Conservation (phyloP, 2,888 invertebrate genomes). For the Auanema freiburgensis region DNA sequence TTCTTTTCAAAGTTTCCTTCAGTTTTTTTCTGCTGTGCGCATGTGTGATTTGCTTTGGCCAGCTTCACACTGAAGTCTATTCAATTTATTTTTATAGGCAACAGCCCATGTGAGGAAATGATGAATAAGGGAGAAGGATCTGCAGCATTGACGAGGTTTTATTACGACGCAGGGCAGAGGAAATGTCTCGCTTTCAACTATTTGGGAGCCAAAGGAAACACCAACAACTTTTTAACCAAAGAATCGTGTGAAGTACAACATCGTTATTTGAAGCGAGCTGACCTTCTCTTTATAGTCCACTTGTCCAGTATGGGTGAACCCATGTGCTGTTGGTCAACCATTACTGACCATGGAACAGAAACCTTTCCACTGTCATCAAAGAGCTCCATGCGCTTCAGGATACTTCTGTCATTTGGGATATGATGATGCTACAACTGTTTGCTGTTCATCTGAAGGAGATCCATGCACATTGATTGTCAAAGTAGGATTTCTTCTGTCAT, state of each 20-base stretch:
- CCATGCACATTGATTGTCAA: conserved; percentile 45
- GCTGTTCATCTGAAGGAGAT: conserved; percentile 53
- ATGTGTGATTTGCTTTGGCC: conserved; percentile 5
- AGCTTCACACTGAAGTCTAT: neutral
- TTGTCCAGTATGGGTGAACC: conserved; percentile 59
- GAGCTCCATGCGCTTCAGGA: conserved; percentile 37
- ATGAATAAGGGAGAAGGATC: conserved; percentile 55
- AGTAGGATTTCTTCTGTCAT: conserved; percentile 21
- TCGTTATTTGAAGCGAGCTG: conserved; percentile 15
- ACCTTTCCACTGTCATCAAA: conserved; percentile 48
- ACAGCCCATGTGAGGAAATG: conserved; percentile 53
- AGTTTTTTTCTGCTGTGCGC: too few species aligned
- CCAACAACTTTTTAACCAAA: conserved; percentile 57
- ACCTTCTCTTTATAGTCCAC: conserved; percentile 23
- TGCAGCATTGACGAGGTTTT: conserved; percentile 44
- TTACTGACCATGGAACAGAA: conserved; percentile 41
- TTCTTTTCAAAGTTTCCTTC: too few species aligned
- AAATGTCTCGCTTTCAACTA: conserved; percentile 58
- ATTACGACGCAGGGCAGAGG: conserved; percentile 48
- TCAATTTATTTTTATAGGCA: conserved; percentile 24
- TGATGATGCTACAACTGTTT: conserved; percentile 55
- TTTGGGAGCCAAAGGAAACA: conserved; percentile 54
- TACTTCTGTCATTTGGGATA: conserved; percentile 60
- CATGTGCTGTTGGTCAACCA: conserved; percentile 53
- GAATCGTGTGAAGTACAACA: conserved; percentile 53